Conservation (phyloP, 2,797 vertebrate species). For the Numenius phaeopus region DNA sequence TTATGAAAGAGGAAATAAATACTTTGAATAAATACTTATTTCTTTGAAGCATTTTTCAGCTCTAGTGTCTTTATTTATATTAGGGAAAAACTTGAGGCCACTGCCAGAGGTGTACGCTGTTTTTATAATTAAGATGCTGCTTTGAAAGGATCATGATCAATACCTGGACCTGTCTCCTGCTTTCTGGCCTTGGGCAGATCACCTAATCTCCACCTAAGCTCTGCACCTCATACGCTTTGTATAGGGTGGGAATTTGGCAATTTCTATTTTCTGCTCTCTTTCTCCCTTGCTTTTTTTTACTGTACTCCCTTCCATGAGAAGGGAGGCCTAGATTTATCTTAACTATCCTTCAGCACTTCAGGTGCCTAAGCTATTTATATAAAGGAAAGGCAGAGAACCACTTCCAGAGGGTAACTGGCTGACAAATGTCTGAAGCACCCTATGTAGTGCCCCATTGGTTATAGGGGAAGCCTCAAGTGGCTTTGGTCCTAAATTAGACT, state of each 20-base stretch:
- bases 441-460: neutral
- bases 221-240: neutral
- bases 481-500: neutral
- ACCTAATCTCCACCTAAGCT: neutral
- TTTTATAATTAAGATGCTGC: neutral
- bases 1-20: neutral
- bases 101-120: neutral
- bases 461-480: neutral
- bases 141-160: neutral
- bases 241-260: neutral
- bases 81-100: neutral
- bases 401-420: neutral
- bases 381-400: neutral
- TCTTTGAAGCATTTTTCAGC: neutral
- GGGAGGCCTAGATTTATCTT: neutral
- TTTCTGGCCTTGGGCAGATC: neutral
- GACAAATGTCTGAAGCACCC: neutral
- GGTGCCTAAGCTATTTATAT: neutral
- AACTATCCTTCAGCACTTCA: neutral
- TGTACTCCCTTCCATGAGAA: neutral
- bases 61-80: neutral
- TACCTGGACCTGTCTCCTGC: neutral
- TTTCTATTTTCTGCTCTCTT: neutral
- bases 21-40: neutral
- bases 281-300: neutral